Evolutionary conservation across 2,797 vertebrate species (phyloP), one percentile per base, ranked within the genome.

Genomic region (Balearica regulorum): DNA sequence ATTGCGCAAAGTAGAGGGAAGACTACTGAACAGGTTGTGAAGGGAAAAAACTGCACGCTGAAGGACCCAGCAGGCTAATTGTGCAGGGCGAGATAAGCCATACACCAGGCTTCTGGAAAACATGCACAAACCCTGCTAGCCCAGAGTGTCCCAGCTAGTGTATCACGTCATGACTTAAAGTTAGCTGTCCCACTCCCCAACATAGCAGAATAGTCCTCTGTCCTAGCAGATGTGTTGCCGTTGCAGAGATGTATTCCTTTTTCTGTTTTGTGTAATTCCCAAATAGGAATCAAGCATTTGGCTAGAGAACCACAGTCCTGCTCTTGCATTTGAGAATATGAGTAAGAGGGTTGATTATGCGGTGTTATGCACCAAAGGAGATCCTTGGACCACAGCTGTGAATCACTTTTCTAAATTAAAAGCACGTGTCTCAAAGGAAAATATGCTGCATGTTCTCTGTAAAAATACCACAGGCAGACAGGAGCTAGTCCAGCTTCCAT

Each of bases 371-470:
- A 66, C 84, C 72, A n/a, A 83, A 91, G 89, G 76, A 90, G 72
- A 86, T 93, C 82, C 79, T 79, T 76, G 61, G 39, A 76, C 84
- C 1, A 0, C 61, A 86, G 46, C 66, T 78, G 65, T 83, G 83
- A 95, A 85, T 94, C 87, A 89, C 49, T 87, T 92, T 94, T 80
- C 92, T 89, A 92, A 93, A 84, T 91, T 60, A 87, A 83, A 90
- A 92, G 35, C 83, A 88, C 4, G 0, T 87, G 83, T 84, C 88
- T 82, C 68, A 69, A 86, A 93, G 90, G 72, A 84, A 95, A 91
- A 79, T 78, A 41, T 21, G 51, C 35, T 65, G 16, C 9, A 1
- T 83, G 25, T 72, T 71, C 60, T 51, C 44, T 80, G 17, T 80
- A 92, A 92, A 95, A 94, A 89, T 83, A 91, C 49, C 69, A 55